These are phyloP conservation scores for Asbolus verrucosus DNA, from an alignment of 1,140 invertebrate species.

Conservation along the genomic window DNA sequence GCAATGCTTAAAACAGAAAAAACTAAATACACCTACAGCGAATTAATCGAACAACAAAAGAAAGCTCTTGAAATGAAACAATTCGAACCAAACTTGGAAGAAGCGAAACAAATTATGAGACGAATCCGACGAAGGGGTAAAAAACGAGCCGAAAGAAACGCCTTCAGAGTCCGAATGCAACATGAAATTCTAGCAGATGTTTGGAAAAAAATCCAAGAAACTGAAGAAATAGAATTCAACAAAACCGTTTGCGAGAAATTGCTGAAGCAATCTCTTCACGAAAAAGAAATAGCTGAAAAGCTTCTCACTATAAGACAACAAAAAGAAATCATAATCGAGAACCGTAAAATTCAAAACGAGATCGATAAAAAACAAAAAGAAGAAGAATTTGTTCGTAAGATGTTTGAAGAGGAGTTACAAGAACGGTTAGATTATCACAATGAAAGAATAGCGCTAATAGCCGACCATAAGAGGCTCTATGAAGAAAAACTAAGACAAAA, in stretches of 20 bases:
- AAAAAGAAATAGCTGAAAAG: conserved; percentile 73
- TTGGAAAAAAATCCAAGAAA: conserved; percentile 61
- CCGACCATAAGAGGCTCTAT: conserved; percentile 67
- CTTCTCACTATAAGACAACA: conserved; percentile 70
- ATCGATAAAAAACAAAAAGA: conserved; percentile 66
- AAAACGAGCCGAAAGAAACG: conserved; percentile 48
- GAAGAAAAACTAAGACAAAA: conserved; percentile 66
- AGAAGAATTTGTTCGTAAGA: conserved; percentile 64
- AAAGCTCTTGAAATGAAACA: conserved; percentile 33
- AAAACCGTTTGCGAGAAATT: conserved; percentile 68
- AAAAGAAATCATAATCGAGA: conserved; percentile 67
- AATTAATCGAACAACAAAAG: conserved; percentile 50
- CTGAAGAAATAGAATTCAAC: conserved; percentile 67
- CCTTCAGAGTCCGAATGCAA: conserved; percentile 56
- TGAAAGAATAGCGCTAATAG: conserved; percentile 67
- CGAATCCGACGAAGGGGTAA: conserved; percentile 58
- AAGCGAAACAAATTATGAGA: conserved; percentile 57
- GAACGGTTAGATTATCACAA: conserved; percentile 64
- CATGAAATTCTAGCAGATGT: conserved; percentile 60
- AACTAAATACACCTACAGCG: conserved; percentile 46
- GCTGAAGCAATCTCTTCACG: conserved; percentile 71
- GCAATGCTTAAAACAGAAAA: not conserved
- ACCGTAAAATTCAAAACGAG: conserved; percentile 66
- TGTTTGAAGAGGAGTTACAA: conserved; percentile 65
- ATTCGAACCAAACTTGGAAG: conserved; percentile 47